Base-by-base conservation (phyloP, 2,888 invertebrate species). In the Aporophyla lueneburgensis region DNA sequence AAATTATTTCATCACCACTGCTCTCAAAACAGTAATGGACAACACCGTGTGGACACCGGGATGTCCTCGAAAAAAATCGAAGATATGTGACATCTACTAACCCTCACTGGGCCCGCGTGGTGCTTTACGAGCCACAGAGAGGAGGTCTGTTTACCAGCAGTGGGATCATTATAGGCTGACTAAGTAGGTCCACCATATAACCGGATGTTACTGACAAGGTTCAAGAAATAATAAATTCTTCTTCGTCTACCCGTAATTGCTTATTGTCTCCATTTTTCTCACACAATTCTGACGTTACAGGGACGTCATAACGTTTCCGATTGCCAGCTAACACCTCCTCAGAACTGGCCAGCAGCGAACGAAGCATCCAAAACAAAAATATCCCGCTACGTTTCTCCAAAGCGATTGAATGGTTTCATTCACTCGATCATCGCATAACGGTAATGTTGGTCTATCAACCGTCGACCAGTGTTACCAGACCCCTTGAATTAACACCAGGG, bases 341-440 rank as follows among this genome's bases (percentile, higher is more conserved):
- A 86, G 87, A 87, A 87, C 33, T 56, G 51, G 51, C 21, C 51
- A 65, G 76, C 80, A 76, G 87, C 88, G 87, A 78, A 86, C 88
- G 87, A 86, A 84, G 87, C 91, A 91, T 91, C 91, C 92, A 91
- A 93, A 92, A 91, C 91, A 91, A 92, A 89, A 92, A 93, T 91
- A 93, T 92, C 92, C 93, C 93, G 92, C 90, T 91, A 90, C 88
- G 85, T 89, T 96, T 95, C 95, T 89, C 81, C 90, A 95, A 95
- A 96, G 78, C 89, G 85, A 92, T 92, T 95, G 92, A 96, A 96
- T 95, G 94, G 93, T 83, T 93, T 92, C 95, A 95, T 95, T 96
- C 95, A 92, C 86, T 89, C 94, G 92, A 94, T 95, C 93, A 95
- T 92, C 92, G 89, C 77, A 87, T 95, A 96, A 96, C 96, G 95